A percentile compares a stretch with the other conserved stretches of the same genome.
These are phyloP conservation scores for Halcyon senegalensis DNA, from an alignment of 2,113 vertebrate species.

Conservation along the genomic window DNA sequence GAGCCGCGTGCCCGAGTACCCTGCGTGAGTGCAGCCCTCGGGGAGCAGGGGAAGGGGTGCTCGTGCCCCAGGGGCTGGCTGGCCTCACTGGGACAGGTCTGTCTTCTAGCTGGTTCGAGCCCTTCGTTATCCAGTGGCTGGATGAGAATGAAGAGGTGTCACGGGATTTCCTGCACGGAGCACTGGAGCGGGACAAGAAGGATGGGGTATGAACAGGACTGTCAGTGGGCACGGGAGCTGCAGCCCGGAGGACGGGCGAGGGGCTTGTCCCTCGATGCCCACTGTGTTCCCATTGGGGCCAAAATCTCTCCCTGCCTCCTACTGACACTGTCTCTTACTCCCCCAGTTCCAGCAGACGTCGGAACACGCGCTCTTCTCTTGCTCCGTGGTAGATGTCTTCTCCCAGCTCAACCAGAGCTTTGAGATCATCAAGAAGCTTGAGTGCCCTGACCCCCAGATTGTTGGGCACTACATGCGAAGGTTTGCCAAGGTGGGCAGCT, in stretches of 20 bases:
- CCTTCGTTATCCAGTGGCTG: slow-evolving; percentile 98
- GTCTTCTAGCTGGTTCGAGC: slow-evolving; percentile 92
- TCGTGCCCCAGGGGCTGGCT: neutral
- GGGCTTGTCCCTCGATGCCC: neutral
- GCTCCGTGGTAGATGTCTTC: slow-evolving; percentile 97
- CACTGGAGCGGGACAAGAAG: slow-evolving; percentile 97
- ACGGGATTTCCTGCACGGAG: slow-evolving; percentile 93
- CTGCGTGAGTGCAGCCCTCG: slow-evolving; percentile 84
- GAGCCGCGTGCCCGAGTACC: slow-evolving; percentile 94
- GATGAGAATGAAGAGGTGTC: slow-evolving; percentile 99
- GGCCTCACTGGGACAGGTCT: neutral
- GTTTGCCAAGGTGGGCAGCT: slow-evolving; percentile 89
- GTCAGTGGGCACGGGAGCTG: neutral
- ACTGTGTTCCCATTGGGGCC: neutral
- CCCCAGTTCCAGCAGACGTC: slow-evolving; percentile 96
- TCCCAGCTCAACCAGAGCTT: slow-evolving; percentile 99
- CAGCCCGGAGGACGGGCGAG: accelerated
- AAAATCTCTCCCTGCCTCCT: neutral
- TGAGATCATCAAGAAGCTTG: slow-evolving; percentile 97
- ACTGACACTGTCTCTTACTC: neutral
- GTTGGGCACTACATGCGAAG: slow-evolving; percentile 97
- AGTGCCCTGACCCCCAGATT: slow-evolving; percentile 96
- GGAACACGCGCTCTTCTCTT: slow-evolving; percentile 96
- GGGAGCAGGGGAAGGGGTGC: neutral
- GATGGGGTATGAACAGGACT: slow-evolving; percentile 85